These are phyloP conservation scores for Microcebus murinus DNA, from an alignment of 2,113 vertebrate genomes.

Conservation along the genomic window DNA sequence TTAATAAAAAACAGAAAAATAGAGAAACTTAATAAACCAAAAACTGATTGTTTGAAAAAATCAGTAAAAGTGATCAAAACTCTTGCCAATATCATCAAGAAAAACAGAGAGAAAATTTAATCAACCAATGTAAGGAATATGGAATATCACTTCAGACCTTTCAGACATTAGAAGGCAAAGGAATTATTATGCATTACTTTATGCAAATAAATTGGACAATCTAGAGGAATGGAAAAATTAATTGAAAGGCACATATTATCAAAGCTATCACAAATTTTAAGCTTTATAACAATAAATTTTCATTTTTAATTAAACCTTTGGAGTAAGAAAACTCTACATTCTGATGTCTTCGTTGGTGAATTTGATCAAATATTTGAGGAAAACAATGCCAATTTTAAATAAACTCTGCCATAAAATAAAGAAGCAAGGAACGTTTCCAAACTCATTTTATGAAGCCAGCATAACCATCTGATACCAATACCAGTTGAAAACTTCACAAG, in stretches of 20 bases:
- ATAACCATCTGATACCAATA: neutral
- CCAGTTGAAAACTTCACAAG: neutral
- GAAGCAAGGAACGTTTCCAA: neutral
- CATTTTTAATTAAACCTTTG: neutral
- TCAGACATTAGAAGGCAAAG: neutral
- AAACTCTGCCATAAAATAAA: neutral
- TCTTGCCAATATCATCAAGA: neutral
- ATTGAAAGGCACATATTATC: neutral
- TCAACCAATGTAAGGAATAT: neutral
- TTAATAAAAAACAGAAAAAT: neutral
- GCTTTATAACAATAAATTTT: neutral
- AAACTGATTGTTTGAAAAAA: neutral
- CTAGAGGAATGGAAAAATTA: neutral
- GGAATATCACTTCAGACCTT: neutral
- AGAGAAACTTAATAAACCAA: neutral
- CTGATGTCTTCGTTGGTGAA: neutral
- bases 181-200: neutral
- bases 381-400: neutral
- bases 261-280: neutral
- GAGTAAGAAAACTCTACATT: neutral
- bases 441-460: neutral
- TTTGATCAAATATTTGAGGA: neutral
- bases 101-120: neutral
- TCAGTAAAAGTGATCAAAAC: neutral
- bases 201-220: neutral